Evolutionary conservation across 2,888 invertebrate genomes (phyloP), one percentile per base, ranked within the genome.

Genomic region (Tillus elongatus): DNA sequence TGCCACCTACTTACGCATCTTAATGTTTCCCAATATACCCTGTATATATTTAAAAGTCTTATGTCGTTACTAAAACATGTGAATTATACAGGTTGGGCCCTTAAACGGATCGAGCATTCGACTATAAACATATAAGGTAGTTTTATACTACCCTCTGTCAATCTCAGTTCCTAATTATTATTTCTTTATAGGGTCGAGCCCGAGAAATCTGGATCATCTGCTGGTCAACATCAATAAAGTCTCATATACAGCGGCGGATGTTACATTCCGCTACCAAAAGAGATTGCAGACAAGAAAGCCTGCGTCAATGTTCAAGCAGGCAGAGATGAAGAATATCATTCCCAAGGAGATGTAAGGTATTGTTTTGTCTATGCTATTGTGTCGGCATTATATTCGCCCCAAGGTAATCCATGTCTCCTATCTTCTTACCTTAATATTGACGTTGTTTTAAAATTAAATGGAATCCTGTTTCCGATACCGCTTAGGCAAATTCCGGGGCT

Each of bases 301-400:
- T 26, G 33, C 14, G 36, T 46, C 30, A 49, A 51, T 42, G 42
- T 50, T 1, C 34, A 44, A 35, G 50, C 49, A 36, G 13, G 39
- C 4, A 46, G 47, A 33, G 26, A 42, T 11, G 33, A 37, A 6
- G n/a, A n/a, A n/a, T n/a, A n/a, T n/a, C n/a, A n/a, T n/a, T n/a
- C n/a, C n/a, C n/a, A n/a, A n/a, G n/a, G n/a, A n/a, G n/a, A n/a
- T n/a, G n/a, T n/a, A n/a, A n/a, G n/a, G n/a, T n/a, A n/a, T n/a
- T 52, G 50, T 32, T 52, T 52, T 36, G 44, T 41, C 3, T 48
- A 46, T 47, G 35, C 45, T 12, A 37, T 40, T 11, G 37, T 16
- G 3, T 30, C 37, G 9, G 39, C 36, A 8, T 28, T 33, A 12
- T 33, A 33, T 12, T 26, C 34, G 4, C 4, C 10, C n/a, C 6